Base-by-base conservation (phyloP, 2,888 invertebrate genomes). In the Tenthredo amoena region DNA sequence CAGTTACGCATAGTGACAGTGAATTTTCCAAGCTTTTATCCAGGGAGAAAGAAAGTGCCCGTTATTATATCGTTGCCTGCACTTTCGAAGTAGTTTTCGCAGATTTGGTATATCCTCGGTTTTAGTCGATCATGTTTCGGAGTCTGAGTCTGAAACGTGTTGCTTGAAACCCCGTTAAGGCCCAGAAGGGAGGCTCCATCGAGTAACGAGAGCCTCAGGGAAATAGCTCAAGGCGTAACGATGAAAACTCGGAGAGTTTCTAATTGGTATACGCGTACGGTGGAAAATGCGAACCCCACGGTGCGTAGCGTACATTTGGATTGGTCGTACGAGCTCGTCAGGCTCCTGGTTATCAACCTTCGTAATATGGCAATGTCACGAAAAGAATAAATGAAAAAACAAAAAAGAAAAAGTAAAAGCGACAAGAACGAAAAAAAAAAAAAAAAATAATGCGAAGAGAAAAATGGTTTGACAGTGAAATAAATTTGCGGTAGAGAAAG, bases 401-500 rank as follows among this genome's bases (percentile, higher is more conserved):
- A 10, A 43, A 47, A 7, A 43, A 12, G 12, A 21, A 40, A 0
- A 12, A 34, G 0, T 9, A n/a, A 37, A 58, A n/a, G 9, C 1
- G 34, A 34, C n/a, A 12, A 62, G 10, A 43, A 10, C 2, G 34
- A 4, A 10, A 58, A 79, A 79, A n/a, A 26, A 10, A 21, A 34
- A 40, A n/a, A 37, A 10, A 10, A 40, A 40, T 18, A 62, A 37
- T 37, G 43, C n/a, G 62, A 62, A 12, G 62, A 65, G 26, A 81
- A 81, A 81, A 62, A 81, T 81, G 81, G 62, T 81, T 81, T 62
- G 81, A n/a, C 62, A 40, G 81, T 81, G 15, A 81, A 81, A 81
- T 81, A 81, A 81, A 81, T 81, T 62, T 62, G 62, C 21, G 81
- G 40, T 18, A 40, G 62, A 34, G 40, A 55, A 77, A 47, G 76